Base-by-base conservation (phyloP, 2,888 invertebrate species). In the Drosophila falleni region DNA sequence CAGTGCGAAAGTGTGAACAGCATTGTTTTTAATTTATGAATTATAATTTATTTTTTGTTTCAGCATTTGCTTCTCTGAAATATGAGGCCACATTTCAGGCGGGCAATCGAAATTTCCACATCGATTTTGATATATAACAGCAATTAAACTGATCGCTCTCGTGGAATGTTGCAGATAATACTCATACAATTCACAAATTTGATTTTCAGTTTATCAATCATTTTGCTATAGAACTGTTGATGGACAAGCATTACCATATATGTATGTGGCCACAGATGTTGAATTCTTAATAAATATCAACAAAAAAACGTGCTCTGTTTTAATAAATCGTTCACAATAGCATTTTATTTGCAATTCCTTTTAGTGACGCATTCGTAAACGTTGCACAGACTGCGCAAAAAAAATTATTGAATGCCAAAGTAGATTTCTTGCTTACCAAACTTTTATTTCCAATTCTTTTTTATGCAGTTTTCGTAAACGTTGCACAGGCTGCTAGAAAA, bases 1-100 rank as follows among this genome's bases (percentile, higher is more conserved):
- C 59, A 67, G 62, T 49, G 80, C 49, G 79, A 71, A 72, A 77
- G 62, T 60, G 81, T 53, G 68, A 73, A 53, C 29, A 35, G 69
- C 65, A 71, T 85, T 81, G 66, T 54, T 74, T 80, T 65, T 85
- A 80, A 82, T 86, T 76, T 84, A 87, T 84, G 85, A 87, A 78
- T 71, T 85, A 87, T 87, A 80, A 87, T 87, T 87, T 80, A 71
- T 83, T 72, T 56, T 61, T 64, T 60, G 15, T 26, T 23, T 51
- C 65, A 39, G 11, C 39, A 5, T 39, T 54, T 60, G 11, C 3
- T 13, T 11, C 26, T n/a, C 26, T 74, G 51, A 71, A 59, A 71
- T 66, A 63, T 56, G 66, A 62, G 82, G 86, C 82, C 82, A 62
- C 66, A 71, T 65, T 73, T 71, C 51, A 47, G 6, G 56, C 8